Conservation (phyloP, 2,113 vertebrate species). For the Ageneiosus marmoratus region DNA sequence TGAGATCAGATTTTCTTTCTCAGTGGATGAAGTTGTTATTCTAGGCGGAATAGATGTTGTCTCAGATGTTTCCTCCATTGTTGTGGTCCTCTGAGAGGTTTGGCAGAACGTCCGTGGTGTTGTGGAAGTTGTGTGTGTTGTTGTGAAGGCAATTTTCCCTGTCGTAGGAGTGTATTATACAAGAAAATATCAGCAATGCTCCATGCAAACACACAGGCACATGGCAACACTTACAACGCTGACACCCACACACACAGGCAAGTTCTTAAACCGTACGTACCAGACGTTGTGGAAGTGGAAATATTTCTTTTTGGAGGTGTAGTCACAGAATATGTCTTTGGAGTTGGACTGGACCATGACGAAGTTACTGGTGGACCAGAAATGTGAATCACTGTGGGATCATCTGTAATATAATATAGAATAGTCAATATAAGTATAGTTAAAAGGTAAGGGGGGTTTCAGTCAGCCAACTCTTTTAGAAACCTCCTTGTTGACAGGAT, state of each 20-base stretch:
- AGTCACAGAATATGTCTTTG: not conserved
- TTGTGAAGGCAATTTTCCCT: conserved; percentile 18
- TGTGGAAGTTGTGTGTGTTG: conserved; percentile 34
- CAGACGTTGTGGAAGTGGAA: not conserved
- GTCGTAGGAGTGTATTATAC: conserved; percentile 32
- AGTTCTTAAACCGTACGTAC: not conserved
- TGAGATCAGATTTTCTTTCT: conserved; percentile 10
- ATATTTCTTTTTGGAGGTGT: not conserved
- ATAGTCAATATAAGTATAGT: not conserved
- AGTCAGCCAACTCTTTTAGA: not conserved
- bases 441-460: not conserved
- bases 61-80: not conserved
- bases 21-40: conserved; percentile 11
- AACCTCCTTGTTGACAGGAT: not conserved
- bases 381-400: not conserved
- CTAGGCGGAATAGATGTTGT: conserved; percentile 14
- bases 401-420: conserved; percentile 10
- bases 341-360: not conserved
- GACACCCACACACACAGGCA: not conserved
- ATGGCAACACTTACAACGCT: not conserved
- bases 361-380: not conserved
- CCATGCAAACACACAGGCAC: not conserved
- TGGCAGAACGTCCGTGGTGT: not conserved
- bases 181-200: conserved; percentile 6
- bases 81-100: conserved; percentile 27